Evolutionary conservation across 1,140 invertebrate genomes (phyloP), one percentile per base, ranked within the genome.

Genomic region (Nomia melanderi): DNA sequence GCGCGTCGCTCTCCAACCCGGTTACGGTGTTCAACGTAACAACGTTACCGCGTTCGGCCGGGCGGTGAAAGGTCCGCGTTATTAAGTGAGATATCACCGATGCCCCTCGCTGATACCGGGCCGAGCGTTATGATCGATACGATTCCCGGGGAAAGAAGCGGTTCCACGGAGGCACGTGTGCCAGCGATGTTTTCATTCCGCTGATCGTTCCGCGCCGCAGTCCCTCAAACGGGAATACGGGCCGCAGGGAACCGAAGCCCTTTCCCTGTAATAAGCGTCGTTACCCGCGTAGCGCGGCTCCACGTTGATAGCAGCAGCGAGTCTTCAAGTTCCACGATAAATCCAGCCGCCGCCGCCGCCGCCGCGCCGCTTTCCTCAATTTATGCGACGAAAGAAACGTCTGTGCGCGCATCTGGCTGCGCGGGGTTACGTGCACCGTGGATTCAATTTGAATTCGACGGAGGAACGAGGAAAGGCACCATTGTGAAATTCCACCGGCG

Each of bases 31-130:
- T 53, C 65, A 33, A 17, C 54, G 39, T 47, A n/a, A 12, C 65
- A 33, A 17, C 54, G 39, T 47, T 27, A 12, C 41, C 17, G 54
- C 3, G n/a, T 23, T 4, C 14, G 27, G 6, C 36, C 29, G 2
- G n/a, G n/a, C 25, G 63, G 53, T 31, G 71, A 66, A 74, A 74
- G 47, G 47, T 67, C 56, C 53, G 63, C 53, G 44, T 75, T 75
- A 67, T 75, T 74, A 74, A 66, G 47, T 74, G 6, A 74, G 75
- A 77, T 77, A 71, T 77, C 41, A 71, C 23, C 57, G 27, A 71
- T 71, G 56, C 31, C 8, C 70, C 41, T 65, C 33, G 60, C 6
- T 8, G 60, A 66, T 74, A 67, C 2, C 20, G 47, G 2, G n/a
- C 39, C 27, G n/a, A 56, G 41, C 41, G 5, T 66, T 57, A 33